phyloP scores from a whole-genome alignment of 2,888 invertebrate genomes.

The Branchipolynoe longqiensis region DNA sequence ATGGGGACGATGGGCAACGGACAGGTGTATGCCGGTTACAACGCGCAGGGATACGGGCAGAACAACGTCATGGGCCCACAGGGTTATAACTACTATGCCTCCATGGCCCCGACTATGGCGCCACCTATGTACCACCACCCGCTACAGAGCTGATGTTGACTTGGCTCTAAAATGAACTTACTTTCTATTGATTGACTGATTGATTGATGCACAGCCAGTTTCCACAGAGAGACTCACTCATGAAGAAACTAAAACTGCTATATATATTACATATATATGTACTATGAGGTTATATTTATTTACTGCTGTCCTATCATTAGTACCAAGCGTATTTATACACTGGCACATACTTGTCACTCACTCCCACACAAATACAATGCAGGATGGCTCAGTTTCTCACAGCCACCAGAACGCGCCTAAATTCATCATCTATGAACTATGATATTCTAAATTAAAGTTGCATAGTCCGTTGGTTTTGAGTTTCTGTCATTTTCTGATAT shows the following conservation, averaged over 20 bases:
- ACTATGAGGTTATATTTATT: constrained; percentile 40
- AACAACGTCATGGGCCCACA: constrained; percentile 45
- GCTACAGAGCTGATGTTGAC: constrained; percentile 53
- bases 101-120: constrained; percentile 51
- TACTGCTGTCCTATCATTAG: constrained; percentile 36
- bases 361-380: neutral
- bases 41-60: constrained; percentile 45
- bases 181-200: too few relatives aligned
- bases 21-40: constrained; percentile 3
- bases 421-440: neutral
- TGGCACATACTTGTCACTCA: neutral
- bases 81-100: constrained; percentile 54
- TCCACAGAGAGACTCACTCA: neutral
- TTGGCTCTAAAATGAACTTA: too few relatives aligned
- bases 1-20: constrained; percentile 48
- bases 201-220: neutral
- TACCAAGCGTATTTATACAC: neutral
- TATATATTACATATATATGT: too few relatives aligned
- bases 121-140: constrained; percentile 54
- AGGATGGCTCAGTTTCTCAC: neutral
- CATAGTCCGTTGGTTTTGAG: neutral
- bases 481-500: neutral
- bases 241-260: too few relatives aligned
- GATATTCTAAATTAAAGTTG: neutral
- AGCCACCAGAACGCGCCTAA: neutral